Evolutionary conservation across 1,140 invertebrate species (phyloP).

Genomic region (Rhizoglyphus robini): DNA sequence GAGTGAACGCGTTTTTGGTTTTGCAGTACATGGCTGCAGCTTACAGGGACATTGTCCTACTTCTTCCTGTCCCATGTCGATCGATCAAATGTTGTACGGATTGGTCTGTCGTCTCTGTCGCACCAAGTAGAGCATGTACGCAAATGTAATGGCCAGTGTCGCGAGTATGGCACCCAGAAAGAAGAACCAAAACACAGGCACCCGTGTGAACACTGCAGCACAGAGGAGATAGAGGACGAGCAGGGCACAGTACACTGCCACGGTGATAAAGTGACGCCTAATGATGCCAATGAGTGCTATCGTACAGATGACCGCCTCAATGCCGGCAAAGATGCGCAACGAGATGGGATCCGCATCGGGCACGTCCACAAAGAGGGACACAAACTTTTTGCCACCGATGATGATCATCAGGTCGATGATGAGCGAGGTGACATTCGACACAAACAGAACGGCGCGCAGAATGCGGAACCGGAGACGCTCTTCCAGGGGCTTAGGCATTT

Average conservation of each 20-base stretch:
- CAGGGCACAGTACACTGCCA: background rate
- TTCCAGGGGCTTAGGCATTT: background rate
- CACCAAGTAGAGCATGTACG: background rate
- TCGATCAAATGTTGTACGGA: conserved; percentile 3
- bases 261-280: background rate
- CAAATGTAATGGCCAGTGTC: background rate
- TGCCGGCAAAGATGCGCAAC: conserved; percentile 2
- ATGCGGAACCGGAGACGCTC: conserved; percentile 7
- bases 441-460: conserved; percentile 1
- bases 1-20: too few species aligned
- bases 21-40: too few species aligned
- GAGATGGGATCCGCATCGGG: conserved; percentile 3
- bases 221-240: conserved; percentile 3
- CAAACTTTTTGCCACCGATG: conserved; percentile 8
- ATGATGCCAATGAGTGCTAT: conserved; percentile 11
- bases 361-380: background rate
- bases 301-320: conserved; percentile 1
- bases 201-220: background rate
- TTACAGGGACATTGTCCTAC: too few species aligned
- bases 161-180: background rate
- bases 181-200: conserved; percentile 12
- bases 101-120: background rate
- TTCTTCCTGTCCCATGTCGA: background rate
- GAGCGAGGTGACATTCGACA: conserved; percentile 13
- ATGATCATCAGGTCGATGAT: conserved; percentile 9